Conservation (phyloP, 2,888 invertebrate species). For the Dynastes grantii region DNA sequence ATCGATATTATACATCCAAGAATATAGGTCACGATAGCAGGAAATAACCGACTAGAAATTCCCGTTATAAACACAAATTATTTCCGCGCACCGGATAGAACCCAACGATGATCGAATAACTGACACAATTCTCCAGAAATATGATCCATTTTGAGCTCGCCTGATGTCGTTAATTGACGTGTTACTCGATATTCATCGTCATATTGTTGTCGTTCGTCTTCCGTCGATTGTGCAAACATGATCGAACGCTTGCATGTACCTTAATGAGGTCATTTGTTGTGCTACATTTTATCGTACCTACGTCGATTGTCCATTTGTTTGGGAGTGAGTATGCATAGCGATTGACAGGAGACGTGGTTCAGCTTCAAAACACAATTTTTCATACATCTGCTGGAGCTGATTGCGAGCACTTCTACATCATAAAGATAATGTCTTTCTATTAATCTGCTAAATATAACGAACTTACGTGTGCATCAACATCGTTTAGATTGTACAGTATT, state of each 20-base stretch:
- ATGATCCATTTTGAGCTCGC: background rate
- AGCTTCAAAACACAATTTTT: too few species aligned
- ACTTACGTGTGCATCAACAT: too few species aligned
- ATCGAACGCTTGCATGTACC: background rate
- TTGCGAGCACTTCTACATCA: too few species aligned
- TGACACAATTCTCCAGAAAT: slow-evolving; percentile 3
- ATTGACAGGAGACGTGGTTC: too few species aligned
- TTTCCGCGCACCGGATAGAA: background rate
- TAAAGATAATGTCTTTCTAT: too few species aligned
- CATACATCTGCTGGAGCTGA: too few species aligned
- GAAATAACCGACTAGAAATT: slow-evolving; percentile 4
- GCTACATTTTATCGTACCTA: too few species aligned
- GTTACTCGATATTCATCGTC: slow-evolving; percentile 9
- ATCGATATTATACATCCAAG: background rate
- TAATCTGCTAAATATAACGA: too few species aligned
- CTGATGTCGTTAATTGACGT: slow-evolving; percentile 17
- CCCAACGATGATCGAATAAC: background rate
- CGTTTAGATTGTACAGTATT: too few species aligned
- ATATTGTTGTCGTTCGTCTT: background rate
- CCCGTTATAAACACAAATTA: slow-evolving; percentile 1
- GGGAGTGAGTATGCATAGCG: too few species aligned
- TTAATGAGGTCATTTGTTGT: background rate
- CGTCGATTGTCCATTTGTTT: too few species aligned
- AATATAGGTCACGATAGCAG: slow-evolving; percentile 27
- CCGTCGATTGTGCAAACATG: slow-evolving; percentile 13